Conservation (phyloP, 2,797 vertebrate genomes). For the Smutsia temminckii region DNA sequence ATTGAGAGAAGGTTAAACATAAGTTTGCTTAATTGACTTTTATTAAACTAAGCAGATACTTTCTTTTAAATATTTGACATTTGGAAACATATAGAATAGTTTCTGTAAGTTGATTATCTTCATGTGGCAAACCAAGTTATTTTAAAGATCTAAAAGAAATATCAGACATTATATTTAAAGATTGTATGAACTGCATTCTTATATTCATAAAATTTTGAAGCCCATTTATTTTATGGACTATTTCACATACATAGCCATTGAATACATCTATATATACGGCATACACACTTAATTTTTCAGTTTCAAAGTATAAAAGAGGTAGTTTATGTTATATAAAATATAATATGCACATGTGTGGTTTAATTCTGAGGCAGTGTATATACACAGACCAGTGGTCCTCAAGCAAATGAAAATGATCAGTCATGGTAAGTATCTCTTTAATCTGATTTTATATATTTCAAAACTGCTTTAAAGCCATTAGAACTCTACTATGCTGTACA, state of each 20-base stretch:
- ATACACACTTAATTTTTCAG: background rate
- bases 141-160: background rate
- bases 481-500: background rate
- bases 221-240: background rate
- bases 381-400: background rate
- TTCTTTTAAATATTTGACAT: constrained; percentile 49
- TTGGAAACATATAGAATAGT: background rate
- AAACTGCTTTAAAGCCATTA: background rate
- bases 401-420: background rate
- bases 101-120: background rate
- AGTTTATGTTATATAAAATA: background rate
- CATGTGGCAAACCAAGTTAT: background rate
- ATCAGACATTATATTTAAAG: background rate
- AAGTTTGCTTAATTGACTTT: constrained; percentile 54
- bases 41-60: constrained; percentile 19
- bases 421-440: background rate
- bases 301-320: background rate
- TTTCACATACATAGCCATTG: background rate
- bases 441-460: background rate
- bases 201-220: background rate
- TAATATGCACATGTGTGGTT: background rate
- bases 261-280: background rate
- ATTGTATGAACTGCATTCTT: background rate
- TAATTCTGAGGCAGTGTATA: background rate
- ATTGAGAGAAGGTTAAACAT: constrained; percentile 52